Percentiles rank a stretch among this genome's conserved stretches.
phyloP scores from a whole-genome alignment of 2,113 vertebrate genomes.

The Beaufortia kweichowensis region DNA sequence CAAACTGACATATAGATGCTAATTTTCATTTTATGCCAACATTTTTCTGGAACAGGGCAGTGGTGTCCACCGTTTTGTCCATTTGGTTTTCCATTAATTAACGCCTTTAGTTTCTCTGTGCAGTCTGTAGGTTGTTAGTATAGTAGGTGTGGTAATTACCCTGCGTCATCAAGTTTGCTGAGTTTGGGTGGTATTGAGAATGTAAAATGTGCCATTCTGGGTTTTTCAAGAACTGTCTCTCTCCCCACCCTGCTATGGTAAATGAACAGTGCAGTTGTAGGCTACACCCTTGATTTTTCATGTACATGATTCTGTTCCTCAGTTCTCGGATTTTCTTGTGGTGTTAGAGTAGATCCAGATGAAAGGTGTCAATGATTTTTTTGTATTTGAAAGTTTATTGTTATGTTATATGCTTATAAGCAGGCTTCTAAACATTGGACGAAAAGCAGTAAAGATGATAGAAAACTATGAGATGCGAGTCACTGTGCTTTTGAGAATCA shows the following conservation, averaged over 20 bases:
- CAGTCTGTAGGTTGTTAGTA: neutral
- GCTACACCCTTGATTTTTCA: conserved; percentile 16
- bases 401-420: neutral
- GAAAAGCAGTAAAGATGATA: conserved; percentile 2
- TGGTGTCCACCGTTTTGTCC: neutral
- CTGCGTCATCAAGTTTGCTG: conserved; percentile 8
- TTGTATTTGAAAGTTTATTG: neutral
- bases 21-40: no score
- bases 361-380: conserved; percentile 3
- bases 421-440: neutral
- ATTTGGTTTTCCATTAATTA: neutral
- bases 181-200: conserved; percentile 24
- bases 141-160: neutral
- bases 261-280: conserved; percentile 42
- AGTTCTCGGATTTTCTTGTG: conserved; percentile 41
- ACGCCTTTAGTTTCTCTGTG: neutral
- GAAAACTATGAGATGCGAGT: neutral
- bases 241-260: conserved; percentile 41
- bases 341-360: conserved; percentile 32
- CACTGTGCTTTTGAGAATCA: conserved; percentile 20
- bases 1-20: no score
- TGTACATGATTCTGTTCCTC: conserved; percentile 32
- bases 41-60: neutral
- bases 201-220: conserved; percentile 45
- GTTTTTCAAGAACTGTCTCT: conserved; percentile 25